Conservation (phyloP, 92 coral and sea anemone genomes). For the Palythoa caribaeorum region DNA sequence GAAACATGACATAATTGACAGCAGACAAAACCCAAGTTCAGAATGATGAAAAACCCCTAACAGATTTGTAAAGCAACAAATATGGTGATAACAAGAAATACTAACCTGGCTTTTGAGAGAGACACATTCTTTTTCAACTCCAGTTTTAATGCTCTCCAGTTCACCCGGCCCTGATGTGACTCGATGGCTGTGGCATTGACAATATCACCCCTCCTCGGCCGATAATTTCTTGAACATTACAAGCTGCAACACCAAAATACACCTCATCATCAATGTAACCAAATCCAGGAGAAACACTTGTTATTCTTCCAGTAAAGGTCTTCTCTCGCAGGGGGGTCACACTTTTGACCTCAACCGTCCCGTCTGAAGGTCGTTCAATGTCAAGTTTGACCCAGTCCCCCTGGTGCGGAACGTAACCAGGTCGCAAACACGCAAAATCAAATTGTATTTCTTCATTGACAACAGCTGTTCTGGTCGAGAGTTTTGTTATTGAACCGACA, state of each 20-base stretch:
- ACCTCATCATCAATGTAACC: constrained; percentile 93
- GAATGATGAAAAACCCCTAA: no score
- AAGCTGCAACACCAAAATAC: constrained; percentile 79
- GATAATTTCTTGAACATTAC: constrained; percentile 71
- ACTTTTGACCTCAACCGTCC: constrained; percentile 80
- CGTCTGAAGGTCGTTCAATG: constrained; percentile 71
- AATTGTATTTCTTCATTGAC: constrained; percentile 73
- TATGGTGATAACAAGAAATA: not conserved
- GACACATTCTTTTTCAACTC: constrained; percentile 67
- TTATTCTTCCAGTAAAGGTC: constrained; percentile 74
- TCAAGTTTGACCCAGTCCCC: constrained; percentile 97
- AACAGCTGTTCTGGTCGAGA: constrained; percentile 58
- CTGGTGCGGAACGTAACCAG: constrained; percentile 70
- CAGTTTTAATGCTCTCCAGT: constrained; percentile 92
- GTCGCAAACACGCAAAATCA: constrained; percentile 61
- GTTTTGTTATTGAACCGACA: constrained; percentile 80
- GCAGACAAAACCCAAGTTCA: no score
- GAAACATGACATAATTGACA: no score
- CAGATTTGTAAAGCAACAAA: no score
- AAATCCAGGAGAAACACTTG: constrained; percentile 81
- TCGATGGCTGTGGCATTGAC: constrained; percentile 92
- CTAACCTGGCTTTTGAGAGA: constrained; percentile 57
- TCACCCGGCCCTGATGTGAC: constrained; percentile 80
- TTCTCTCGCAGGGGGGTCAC: constrained; percentile 91
- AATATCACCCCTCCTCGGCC: constrained; percentile 76